Evolutionary conservation across 2,113 vertebrate genomes (phyloP).

Genomic region (Porphyrio hochstetteri): DNA sequence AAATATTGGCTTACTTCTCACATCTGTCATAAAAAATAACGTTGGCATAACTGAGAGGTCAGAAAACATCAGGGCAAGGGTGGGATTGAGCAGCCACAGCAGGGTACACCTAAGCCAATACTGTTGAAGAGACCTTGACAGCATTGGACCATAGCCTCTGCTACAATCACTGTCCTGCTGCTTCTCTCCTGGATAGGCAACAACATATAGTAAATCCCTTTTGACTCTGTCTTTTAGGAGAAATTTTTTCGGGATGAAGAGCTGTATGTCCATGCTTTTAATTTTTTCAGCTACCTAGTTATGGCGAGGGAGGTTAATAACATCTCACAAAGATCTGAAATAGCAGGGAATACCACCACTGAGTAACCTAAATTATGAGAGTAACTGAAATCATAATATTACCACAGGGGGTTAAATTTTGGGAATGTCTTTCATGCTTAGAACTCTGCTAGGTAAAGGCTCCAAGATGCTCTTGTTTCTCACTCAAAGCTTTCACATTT

Average conservation of each 20-base stretch:
- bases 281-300: neutral
- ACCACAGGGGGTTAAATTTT: neutral
- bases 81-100: neutral
- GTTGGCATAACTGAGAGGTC: neutral
- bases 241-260: neutral
- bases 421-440: neutral
- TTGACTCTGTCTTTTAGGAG: neutral
- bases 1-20: neutral
- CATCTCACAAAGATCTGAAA: neutral
- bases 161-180: neutral
- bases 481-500: neutral
- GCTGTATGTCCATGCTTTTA: neutral
- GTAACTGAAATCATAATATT: neutral
- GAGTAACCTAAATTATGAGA: neutral
- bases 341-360: neutral
- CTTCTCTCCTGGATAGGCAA: neutral
- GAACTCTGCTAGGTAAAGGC: neutral
- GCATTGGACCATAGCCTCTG: neutral
- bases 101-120: neutral
- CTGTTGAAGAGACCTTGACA: neutral
- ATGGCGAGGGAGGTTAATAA: neutral
- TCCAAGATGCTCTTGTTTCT: neutral
- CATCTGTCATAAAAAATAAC: neutral
- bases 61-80: neutral
- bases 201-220: neutral